Evolutionary conservation across 2,888 invertebrate genomes (phyloP).

Genomic region (Opisthograptis luteolata): DNA sequence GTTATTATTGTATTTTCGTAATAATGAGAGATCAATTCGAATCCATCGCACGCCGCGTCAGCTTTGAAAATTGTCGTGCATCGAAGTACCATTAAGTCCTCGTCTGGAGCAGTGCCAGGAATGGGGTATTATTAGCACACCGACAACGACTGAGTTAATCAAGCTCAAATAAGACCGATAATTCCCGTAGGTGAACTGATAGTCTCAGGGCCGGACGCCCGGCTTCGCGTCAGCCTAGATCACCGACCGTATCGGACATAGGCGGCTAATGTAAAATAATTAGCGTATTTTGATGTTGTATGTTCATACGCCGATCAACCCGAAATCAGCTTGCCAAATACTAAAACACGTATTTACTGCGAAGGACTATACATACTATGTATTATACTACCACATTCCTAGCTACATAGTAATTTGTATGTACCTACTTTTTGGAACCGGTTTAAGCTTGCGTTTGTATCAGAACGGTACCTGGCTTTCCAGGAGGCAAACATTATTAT

Average conservation of each 20-base stretch:
- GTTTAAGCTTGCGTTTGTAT: slow-evolving; percentile 6
- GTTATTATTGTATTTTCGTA: slow-evolving; percentile 11
- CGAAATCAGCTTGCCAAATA: slow-evolving; percentile 15
- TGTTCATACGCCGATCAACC: background rate
- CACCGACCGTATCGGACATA: slow-evolving; percentile 50
- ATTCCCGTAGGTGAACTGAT: slow-evolving; percentile 73
- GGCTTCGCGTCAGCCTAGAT: slow-evolving; percentile 57
- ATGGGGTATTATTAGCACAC: slow-evolving; percentile 80
- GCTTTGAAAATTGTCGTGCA: slow-evolving; percentile 79
- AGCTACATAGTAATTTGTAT: background rate
- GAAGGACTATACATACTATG: background rate
- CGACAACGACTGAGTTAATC: slow-evolving; percentile 81
- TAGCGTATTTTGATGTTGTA: no score
- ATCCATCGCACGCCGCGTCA: slow-evolving; percentile 60
- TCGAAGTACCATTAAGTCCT: slow-evolving; percentile 82
- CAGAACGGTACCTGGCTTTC: slow-evolving; percentile 8
- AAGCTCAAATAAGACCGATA: slow-evolving; percentile 84
- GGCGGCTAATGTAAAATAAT: no score
- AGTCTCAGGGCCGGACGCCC: slow-evolving; percentile 63
- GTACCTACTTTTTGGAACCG: slow-evolving; percentile 7
- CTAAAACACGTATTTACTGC: background rate
- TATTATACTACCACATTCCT: background rate
- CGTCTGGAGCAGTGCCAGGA: slow-evolving; percentile 79
- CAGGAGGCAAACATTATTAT: slow-evolving; percentile 15
- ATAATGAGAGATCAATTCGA: slow-evolving; percentile 40